Evolutionary conservation across 2,797 vertebrate species (phyloP), one percentile per base, ranked within the genome.

Genomic region (Natrix natrix): DNA sequence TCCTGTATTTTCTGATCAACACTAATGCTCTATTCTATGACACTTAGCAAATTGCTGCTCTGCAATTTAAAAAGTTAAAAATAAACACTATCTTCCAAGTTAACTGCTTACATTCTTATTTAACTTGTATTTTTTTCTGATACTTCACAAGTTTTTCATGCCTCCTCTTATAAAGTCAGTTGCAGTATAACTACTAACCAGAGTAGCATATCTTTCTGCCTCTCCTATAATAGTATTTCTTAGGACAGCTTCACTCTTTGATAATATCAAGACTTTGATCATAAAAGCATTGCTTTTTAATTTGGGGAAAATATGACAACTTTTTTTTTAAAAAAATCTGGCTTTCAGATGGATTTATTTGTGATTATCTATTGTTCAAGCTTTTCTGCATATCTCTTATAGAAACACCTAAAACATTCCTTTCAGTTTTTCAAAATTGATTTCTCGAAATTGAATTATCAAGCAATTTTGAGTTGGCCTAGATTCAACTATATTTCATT

Each of bases 111-210:
- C 94, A 86, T 96, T 93, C 95, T 97, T 92, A 95, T 96, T 96
- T 94, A 94, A 89, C 97, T 97, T 94, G 95, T 95, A 93, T 97
- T 97, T 97, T 43, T 94, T 96, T 96, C 96, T 98, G 97, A 96
- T 97, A 96, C 94, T 98, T 98, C 98, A 98, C 97, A 97, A 97
- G 97, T 97, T 97, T 98, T 98, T 98, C 98, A 98, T 98, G 97
- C 98, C 54, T 98, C 98, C 98, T 91, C 26, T 98, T 97, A 96
- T 95, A 94, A 56, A 90, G 93, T 56, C 74, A 87, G 16, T 93
- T 86, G 56, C 90, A 89, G 52, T 32, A 95, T 95, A 94, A 95
- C 91, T 98, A 98, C 97, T 98, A 97, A 98, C 95, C 95, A 96
- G 93, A 96, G 95, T 97, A 97, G 97, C 95, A 94, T 95, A 96